Conservation (phyloP, 2,888 invertebrate genomes). For the Acleris literana region DNA sequence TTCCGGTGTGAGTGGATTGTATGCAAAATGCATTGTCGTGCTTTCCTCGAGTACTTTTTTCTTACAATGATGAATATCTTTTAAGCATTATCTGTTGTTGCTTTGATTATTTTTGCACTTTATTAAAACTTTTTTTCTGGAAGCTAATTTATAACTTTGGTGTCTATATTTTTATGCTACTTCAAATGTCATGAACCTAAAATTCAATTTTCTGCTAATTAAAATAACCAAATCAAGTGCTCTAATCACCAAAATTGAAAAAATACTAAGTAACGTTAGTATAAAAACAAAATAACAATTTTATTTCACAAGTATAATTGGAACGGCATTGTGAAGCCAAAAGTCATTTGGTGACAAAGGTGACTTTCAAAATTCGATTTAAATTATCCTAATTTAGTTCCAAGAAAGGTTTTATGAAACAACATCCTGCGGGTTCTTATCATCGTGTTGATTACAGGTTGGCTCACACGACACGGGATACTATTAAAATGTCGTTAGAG, state of each 20-base stretch:
- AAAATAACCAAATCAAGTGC: too few species aligned
- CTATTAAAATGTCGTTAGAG: constrained; percentile 83
- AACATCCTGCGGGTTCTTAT: constrained; percentile 65
- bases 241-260: too few species aligned
- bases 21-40: constrained; percentile 19
- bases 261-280: not conserved
- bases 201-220: too few species aligned
- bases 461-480: constrained; percentile 70
- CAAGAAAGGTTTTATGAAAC: constrained; percentile 47
- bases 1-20: constrained; percentile 7
- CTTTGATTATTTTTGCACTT: too few species aligned
- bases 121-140: too few species aligned
- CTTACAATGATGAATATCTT: too few species aligned
- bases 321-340: not conserved
- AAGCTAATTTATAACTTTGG: too few species aligned
- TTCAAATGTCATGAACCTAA: too few species aligned
- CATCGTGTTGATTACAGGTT: constrained; percentile 77
- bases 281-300: not conserved
- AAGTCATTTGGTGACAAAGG: constrained; percentile 32
- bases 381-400: constrained; percentile 34
- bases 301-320: constrained; percentile 12
- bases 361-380: constrained; percentile 34
- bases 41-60: not conserved
- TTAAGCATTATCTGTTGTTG: too few species aligned
- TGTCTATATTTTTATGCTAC: too few species aligned